A percentile compares a stretch with the other conserved stretches of the same genome.
phyloP scores from a whole-genome alignment of 92 coral and sea anemone species.

The Epizoanthus scotinus region DNA sequence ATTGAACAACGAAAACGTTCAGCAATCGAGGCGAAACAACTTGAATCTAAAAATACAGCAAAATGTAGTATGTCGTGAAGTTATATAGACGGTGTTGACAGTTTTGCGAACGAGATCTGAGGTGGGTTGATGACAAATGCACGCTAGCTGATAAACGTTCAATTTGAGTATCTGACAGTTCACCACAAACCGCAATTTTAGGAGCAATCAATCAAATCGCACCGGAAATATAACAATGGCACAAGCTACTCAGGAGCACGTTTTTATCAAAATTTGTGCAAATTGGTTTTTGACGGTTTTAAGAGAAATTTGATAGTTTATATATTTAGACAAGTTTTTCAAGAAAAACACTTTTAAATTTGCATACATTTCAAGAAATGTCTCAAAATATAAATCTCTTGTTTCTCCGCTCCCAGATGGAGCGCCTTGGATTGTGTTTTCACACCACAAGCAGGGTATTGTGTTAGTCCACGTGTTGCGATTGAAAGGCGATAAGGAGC shows the following conservation, averaged over 20 bases:
- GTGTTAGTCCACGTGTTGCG: slow-evolving; percentile 39
- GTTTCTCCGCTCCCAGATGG: slow-evolving; percentile 12
- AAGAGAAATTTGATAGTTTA: slow-evolving; percentile 3
- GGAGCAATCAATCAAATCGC: slow-evolving; percentile 38
- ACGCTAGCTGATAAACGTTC: slow-evolving; percentile 35
- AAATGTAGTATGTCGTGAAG: not conserved
- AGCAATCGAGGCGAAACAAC: slow-evolving; percentile 25
- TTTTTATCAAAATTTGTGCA: slow-evolving; percentile 2
- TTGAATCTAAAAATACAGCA: not conserved
- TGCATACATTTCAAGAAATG: slow-evolving; percentile 13
- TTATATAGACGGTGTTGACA: slow-evolving; percentile 9
- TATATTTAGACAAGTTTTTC: not conserved
- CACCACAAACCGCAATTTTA: slow-evolving; percentile 30
- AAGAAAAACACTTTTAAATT: not conserved
- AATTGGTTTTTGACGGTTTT: slow-evolving; percentile 30
- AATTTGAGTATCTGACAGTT: slow-evolving; percentile 15
- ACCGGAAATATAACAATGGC: slow-evolving; percentile 40
- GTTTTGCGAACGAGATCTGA: slow-evolving; percentile 17
- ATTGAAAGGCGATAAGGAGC: slow-evolving; percentile 12
- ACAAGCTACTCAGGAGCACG: slow-evolving; percentile 30
- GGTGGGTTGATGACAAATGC: slow-evolving; percentile 40
- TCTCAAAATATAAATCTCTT: not conserved
- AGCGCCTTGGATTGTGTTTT: not conserved
- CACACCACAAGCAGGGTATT: slow-evolving; percentile 28
- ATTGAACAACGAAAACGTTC: not conserved